Conservation (phyloP, 2,797 vertebrate species). For the Parauchenoglanis ngamensis region DNA sequence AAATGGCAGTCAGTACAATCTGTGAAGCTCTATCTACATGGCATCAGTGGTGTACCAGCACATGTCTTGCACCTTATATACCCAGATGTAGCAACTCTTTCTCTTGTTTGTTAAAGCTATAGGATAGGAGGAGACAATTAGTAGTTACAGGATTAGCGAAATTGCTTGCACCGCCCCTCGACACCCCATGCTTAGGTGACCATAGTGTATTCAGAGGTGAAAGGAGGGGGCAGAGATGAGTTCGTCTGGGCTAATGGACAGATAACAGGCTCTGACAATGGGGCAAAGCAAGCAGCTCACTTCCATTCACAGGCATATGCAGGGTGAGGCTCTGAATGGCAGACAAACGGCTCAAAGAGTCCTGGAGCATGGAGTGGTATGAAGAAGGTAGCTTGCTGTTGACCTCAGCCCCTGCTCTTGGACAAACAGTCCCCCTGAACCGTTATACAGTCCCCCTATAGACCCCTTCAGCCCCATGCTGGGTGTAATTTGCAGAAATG, state of each 20-base stretch:
- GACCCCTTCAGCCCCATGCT: constrained; percentile 69
- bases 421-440: constrained; percentile 63
- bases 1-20: background rate
- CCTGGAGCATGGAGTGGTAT: constrained; percentile 40
- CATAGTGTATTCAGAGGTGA: constrained; percentile 64
- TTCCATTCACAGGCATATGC: constrained; percentile 67
- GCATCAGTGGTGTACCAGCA: background rate
- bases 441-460: constrained; percentile 28
- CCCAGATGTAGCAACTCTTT: constrained; percentile 54
- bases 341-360: constrained; percentile 65
- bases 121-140: constrained; percentile 79
- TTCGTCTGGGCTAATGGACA: constrained; percentile 60
- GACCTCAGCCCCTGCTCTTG: constrained; percentile 56
- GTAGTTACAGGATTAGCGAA: constrained; percentile 81
- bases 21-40: background rate
- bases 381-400: constrained; percentile 32
- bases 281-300: constrained; percentile 63
- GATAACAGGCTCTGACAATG: constrained; percentile 67
- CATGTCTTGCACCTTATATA: constrained; percentile 68
- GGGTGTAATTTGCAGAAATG: constrained; percentile 75
- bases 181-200: constrained; percentile 64
- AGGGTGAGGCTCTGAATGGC: constrained; percentile 59
- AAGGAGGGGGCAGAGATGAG: constrained; percentile 50
- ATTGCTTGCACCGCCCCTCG: constrained; percentile 70
- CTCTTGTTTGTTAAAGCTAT: constrained; percentile 70